Percentiles rank a stretch among this genome's conserved stretches.
Evolutionary conservation across 2,888 invertebrate genomes (phyloP).

Genomic region (Parasteatoda lunata): DNA sequence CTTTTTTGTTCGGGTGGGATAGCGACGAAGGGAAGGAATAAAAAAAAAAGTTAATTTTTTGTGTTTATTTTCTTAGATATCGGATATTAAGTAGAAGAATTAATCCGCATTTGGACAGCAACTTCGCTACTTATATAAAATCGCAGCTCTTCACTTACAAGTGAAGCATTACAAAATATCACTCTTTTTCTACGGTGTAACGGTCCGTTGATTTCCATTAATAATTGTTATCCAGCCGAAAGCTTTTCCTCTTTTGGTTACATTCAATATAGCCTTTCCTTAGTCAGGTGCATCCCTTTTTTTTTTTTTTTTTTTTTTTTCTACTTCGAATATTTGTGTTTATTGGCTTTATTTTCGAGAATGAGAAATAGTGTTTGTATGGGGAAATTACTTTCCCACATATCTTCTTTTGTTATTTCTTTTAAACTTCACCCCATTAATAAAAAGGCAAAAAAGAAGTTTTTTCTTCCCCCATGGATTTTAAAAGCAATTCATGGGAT

Average conservation of each 20-base stretch:
- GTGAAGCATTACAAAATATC: constrained; percentile 64
- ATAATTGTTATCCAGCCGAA: constrained; percentile 39
- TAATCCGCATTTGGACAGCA: constrained; percentile 65
- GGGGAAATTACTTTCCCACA: neutral
- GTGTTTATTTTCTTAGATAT: constrained; percentile 61
- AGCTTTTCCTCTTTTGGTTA: neutral
- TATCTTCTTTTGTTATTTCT: constrained; percentile 6
- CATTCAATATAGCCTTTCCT: too few relatives aligned
- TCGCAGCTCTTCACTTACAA: constrained; percentile 43
- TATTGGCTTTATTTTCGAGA: neutral
- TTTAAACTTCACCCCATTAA: constrained; percentile 35
- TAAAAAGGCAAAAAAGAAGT: constrained; percentile 5
- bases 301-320: constrained; percentile 18
- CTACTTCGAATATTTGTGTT: neutral
- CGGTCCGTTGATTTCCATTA: constrained; percentile 61
- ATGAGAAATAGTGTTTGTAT: too few relatives aligned
- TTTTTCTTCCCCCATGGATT: neutral
- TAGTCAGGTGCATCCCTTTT: constrained; percentile 7
- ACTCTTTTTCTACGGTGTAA: constrained; percentile 40
- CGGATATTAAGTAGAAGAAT: constrained; percentile 65
- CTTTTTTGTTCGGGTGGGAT: constrained; percentile 46
- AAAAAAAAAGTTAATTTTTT: constrained; percentile 23
- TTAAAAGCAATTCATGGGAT: neutral
- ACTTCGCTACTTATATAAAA: constrained; percentile 36
- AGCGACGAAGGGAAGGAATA: neutral